These are phyloP conservation scores for Microctonus hyperodae DNA, from an alignment of 2,888 invertebrate genomes.

Conservation along the genomic window DNA sequence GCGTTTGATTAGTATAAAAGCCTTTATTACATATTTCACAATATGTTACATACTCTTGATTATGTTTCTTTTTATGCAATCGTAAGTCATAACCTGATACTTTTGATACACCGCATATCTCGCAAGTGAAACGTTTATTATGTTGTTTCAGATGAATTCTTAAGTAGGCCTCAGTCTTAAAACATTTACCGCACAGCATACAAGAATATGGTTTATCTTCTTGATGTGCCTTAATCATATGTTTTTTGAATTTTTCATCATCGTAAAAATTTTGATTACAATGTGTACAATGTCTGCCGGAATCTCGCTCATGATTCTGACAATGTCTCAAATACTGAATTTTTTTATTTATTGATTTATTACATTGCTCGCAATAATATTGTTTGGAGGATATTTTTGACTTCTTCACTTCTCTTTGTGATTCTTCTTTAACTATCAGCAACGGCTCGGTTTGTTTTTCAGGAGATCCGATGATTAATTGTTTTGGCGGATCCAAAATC, in stretches of 20 bases:
- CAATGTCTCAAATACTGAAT: conserved; percentile 43
- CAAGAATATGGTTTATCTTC: conserved; percentile 67
- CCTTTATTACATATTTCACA: conserved; percentile 65
- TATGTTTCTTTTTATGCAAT: conserved; percentile 66
- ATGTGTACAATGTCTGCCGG: conserved; percentile 56
- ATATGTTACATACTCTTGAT: conserved; percentile 65
- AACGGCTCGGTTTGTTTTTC: conserved; percentile 31
- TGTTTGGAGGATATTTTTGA: conserved; percentile 28
- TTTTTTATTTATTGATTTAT: conserved; percentile 44
- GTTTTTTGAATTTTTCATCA: conserved; percentile 64
- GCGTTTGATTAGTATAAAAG: conserved; percentile 65
- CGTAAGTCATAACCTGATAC: conserved; percentile 53
- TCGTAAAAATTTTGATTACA: conserved; percentile 65
- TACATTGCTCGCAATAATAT: conserved; percentile 49
- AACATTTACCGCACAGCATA: conserved; percentile 66
- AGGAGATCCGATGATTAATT: conserved; percentile 22
- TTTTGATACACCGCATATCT: conserved; percentile 53
- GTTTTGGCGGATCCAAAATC: neutral
- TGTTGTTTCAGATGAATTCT: conserved; percentile 67
- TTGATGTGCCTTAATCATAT: conserved; percentile 66
- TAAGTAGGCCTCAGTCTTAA: conserved; percentile 65
- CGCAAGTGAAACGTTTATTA: conserved; percentile 57
- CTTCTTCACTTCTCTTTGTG: neutral
- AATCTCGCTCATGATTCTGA: conserved; percentile 42
- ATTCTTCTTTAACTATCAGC: conserved; percentile 8